These are phyloP conservation scores for Silurus asotus DNA, from an alignment of 2,113 vertebrate genomes.

Conservation along the genomic window DNA sequence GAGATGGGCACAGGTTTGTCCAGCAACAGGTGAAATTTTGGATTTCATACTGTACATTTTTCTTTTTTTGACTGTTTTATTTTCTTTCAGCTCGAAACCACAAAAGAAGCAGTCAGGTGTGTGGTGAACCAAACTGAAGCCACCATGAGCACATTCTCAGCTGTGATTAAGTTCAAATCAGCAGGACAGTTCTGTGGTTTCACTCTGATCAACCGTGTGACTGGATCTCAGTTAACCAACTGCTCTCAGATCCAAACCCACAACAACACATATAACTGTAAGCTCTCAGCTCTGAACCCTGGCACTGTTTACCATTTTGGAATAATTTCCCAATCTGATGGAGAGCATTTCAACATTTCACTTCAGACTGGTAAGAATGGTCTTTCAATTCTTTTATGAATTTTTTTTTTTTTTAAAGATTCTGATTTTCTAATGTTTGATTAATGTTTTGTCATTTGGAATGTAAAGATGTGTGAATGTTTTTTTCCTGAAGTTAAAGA, in stretches of 20 bases:
- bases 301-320: constrained; percentile 78
- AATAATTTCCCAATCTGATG: constrained; percentile 71
- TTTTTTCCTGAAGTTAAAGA: background rate
- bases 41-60: background rate
- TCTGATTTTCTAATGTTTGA: background rate
- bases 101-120: constrained; percentile 69
- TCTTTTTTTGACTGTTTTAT: background rate
- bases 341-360: constrained; percentile 62
- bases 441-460: background rate
- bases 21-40: background rate
- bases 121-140: constrained; percentile 72
- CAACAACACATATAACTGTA: constrained; percentile 68
- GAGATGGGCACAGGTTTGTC: constrained; percentile 74
- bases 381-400: background rate
- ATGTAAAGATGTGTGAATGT: too few relatives aligned
- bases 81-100: constrained; percentile 68
- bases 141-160: constrained; percentile 55
- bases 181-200: constrained; percentile 74
- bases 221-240: constrained; percentile 18
- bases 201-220: constrained; percentile 58
- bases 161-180: constrained; percentile 68
- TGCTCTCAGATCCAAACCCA: constrained; percentile 37
- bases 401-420: background rate
- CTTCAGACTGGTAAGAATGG: constrained; percentile 79
- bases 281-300: constrained; percentile 67